Percentiles rank a stretch among this genome's conserved stretches.
phyloP scores from a whole-genome alignment of 2,113 vertebrate genomes.

The Cnemophilus loriae region DNA sequence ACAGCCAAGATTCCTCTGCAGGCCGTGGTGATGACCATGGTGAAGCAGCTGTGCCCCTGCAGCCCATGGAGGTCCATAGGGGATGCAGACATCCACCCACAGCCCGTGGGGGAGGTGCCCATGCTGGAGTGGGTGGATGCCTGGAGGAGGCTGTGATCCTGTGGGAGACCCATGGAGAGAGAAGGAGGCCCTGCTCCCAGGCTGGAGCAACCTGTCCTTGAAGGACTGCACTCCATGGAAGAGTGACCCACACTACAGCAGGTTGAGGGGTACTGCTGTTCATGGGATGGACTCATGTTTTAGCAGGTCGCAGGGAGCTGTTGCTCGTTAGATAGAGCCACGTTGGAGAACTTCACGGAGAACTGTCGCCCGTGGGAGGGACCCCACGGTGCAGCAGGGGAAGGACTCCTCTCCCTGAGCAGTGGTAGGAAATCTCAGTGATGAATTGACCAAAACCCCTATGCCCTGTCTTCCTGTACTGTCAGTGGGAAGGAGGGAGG shows the following conservation, averaged over 20 bases:
- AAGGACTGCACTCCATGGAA: rapidly evolving
- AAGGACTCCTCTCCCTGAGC: not conserved
- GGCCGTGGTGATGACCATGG: too few species aligned
- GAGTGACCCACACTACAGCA: not conserved
- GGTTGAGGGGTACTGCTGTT: not conserved
- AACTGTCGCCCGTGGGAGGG: not conserved
- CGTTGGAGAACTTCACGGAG: rapidly evolving
- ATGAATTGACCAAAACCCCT: not conserved
- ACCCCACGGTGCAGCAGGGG: not conserved
- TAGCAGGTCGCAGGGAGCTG: not conserved
- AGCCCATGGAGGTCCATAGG: rapidly evolving
- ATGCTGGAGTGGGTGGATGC: rapidly evolving
- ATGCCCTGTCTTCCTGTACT: not conserved
- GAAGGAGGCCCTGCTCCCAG: not conserved
- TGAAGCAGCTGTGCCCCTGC: too few species aligned
- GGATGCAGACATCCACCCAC: not conserved
- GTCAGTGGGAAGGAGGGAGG: not conserved
- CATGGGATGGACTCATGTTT: not conserved
- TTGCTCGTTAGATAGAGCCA: not conserved
- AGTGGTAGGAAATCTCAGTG: too few species aligned
- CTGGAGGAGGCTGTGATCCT: not conserved
- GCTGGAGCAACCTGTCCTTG: not conserved
- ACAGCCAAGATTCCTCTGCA: rapidly evolving
- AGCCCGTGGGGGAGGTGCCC: not conserved
- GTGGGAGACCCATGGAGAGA: not conserved